Evolutionary conservation across 2,797 vertebrate genomes (phyloP).

Genomic region (Melanotaenia boesemani): DNA sequence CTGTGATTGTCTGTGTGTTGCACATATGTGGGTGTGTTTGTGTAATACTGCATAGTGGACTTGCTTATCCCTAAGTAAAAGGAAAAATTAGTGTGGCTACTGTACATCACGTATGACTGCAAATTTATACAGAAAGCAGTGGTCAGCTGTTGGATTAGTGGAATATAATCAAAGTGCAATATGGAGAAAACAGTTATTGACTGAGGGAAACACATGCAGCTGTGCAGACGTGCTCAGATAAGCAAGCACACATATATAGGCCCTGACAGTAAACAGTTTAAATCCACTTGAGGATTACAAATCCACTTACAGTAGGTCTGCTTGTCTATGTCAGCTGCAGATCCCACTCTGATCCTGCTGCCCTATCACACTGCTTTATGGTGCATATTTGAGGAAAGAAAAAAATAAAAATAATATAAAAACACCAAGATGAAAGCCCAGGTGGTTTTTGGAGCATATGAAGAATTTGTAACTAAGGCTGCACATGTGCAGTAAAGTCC

Average conservation of each 20-base stretch:
- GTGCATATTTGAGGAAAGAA: constrained; percentile 33
- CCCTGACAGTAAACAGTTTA: constrained; percentile 74
- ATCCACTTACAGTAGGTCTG: constrained; percentile 80
- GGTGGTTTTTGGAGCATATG: constrained; percentile 21
- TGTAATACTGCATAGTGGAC: constrained; percentile 22
- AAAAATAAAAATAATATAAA: constrained; percentile 17
- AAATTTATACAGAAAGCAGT: constrained; percentile 20
- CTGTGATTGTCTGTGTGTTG: constrained; percentile 51
- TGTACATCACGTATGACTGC: constrained; percentile 25
- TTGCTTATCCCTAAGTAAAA: constrained; percentile 28
- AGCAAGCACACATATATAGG: constrained; percentile 47
- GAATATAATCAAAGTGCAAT: constrained; percentile 52
- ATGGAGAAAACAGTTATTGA: constrained; percentile 49
- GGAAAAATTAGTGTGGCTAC: constrained; percentile 28
- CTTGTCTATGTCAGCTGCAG: constrained; percentile 73
- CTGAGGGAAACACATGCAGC: constrained; percentile 66
- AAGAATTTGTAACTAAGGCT: constrained; percentile 12
- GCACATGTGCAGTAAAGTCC: too few relatives aligned
- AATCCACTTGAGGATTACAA: constrained; percentile 81
- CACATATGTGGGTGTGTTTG: constrained; percentile 42
- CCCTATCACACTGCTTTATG: constrained; percentile 50
- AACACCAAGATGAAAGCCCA: constrained; percentile 44
- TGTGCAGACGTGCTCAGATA: constrained; percentile 59
- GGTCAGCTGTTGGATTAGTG: constrained; percentile 41
- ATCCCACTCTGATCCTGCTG: constrained; percentile 64